Base-by-base conservation (phyloP, 92 coral and sea anemone genomes). In the Zoanthus solanderi region DNA sequence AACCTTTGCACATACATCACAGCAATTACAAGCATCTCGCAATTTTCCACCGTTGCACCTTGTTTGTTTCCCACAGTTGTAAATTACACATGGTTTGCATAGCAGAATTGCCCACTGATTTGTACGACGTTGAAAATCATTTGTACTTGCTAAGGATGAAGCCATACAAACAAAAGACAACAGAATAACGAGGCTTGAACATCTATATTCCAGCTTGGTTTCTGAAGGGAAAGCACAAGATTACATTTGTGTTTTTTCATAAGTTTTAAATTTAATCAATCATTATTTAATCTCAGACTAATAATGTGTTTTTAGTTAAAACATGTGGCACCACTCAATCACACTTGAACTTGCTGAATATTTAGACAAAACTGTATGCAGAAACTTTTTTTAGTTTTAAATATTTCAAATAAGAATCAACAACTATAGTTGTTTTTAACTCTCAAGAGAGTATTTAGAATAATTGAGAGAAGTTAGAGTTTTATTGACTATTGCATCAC, bases 11-110 rank as follows among this genome's bases (percentile, higher is more conserved):
- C 94, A 89, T 52, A 84, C 76, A 74, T 92, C 91, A 74, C 94
- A 92, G 56, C 94, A 92, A 87, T 89, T 84, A 65, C 94, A 92
- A 52, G 75, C 84, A 37, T 83, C 94, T 6, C 94, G 94, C 10
- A 89, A 56, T 44, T 84, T 78, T 9, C 94, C 92, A 66, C 94
- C 67, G 13, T 84, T 78, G 86, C 94, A 92, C 56, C 71, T 75
- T 28, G 57, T 60, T n/a, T 84, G 87, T n/a, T 87, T 48, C 23
- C 29, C 79, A 75, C 89, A 85, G 60, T 15, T 29, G n/a, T 72
- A 83, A 12, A 85, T 72, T 11, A 17, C 83, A 52, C 89, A 85
- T 11, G 89, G 89, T 85, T 75, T 72, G 45, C 89, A 85, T 29
- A 47, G 56, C 42, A 85, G 65, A 37, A 52, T 57, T 23, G 73